Percentiles rank a stretch among this genome's conserved stretches.
Evolutionary conservation across 2,797 vertebrate species (phyloP).

Genomic region (Cygnus olor): DNA sequence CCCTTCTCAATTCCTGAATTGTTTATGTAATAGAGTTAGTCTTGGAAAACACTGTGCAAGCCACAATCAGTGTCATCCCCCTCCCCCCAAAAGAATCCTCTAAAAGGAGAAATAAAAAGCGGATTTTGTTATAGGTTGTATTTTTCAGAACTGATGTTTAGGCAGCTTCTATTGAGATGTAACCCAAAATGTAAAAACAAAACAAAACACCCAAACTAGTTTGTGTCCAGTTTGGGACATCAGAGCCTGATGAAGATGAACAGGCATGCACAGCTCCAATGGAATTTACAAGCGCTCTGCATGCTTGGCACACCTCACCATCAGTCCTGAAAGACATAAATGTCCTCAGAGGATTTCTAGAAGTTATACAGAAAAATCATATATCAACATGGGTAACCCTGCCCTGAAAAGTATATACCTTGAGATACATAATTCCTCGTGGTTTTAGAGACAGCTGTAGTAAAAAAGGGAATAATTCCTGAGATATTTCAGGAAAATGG

Average conservation of each 20-base stretch:
- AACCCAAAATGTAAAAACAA: background rate
- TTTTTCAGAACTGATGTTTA: background rate
- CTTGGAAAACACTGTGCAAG: background rate
- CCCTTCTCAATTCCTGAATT: background rate
- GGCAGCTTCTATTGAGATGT: background rate
- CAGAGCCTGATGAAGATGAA: background rate
- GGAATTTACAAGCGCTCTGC: background rate
- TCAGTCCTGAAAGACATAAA: background rate
- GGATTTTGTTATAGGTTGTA: background rate
- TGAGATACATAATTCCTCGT: background rate
- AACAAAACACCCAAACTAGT: background rate
- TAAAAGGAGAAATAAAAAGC: background rate
- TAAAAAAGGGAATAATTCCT: background rate
- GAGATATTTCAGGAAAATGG: background rate
- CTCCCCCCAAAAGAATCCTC: background rate
- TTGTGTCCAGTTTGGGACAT: background rate
- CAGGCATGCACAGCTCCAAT: background rate
- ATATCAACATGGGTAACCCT: rapidly evolving
- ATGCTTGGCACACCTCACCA: background rate
- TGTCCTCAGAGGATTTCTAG: background rate
- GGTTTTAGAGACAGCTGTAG: background rate
- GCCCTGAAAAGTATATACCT: background rate
- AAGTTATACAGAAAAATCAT: background rate
- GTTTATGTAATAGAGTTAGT: background rate
- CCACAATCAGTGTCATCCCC: background rate